These are phyloP conservation scores for Dasypus novemcinctus DNA, from an alignment of 2,113 vertebrate species.

Conservation along the genomic window DNA sequence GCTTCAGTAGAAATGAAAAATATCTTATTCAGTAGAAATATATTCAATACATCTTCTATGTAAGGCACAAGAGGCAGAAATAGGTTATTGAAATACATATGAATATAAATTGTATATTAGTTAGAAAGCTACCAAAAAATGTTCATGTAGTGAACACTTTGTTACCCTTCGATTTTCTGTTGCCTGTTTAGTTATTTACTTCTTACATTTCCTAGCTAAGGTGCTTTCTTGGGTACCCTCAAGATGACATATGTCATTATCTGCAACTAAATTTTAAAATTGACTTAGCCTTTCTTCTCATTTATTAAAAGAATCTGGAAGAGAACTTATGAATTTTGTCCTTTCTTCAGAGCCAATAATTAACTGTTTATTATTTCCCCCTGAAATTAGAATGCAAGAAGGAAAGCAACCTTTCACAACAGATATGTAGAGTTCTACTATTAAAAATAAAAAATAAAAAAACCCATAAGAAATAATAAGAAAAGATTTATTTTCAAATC, in stretches of 20 bases:
- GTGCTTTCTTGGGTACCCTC: slow-evolving; percentile 58
- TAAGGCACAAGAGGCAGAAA: slow-evolving; percentile 75
- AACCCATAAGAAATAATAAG: neutral
- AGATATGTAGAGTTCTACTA: neutral
- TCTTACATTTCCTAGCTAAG: slow-evolving; percentile 56
- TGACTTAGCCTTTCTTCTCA: slow-evolving; percentile 20
- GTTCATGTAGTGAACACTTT: slow-evolving; percentile 76
- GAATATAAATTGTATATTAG: slow-evolving; percentile 82
- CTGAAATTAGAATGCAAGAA: slow-evolving; percentile 28
- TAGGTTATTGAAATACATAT: slow-evolving; percentile 81
- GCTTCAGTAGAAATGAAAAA: slow-evolving; percentile 71
- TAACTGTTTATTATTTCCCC: slow-evolving; percentile 9
- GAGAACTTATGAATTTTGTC: slow-evolving; percentile 2
- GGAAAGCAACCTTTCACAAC: neutral
- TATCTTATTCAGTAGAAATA: slow-evolving; percentile 66
- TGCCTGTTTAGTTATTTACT: slow-evolving; percentile 78
- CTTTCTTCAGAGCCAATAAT: slow-evolving; percentile 41
- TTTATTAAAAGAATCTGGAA: slow-evolving; percentile 39
- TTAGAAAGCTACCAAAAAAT: slow-evolving; percentile 82
- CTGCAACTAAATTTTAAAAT: slow-evolving; percentile 55
- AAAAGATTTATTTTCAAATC: slow-evolving; percentile 17
- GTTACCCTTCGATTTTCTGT: slow-evolving; percentile 78
- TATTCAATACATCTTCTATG: slow-evolving; percentile 76
- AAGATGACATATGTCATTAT: slow-evolving; percentile 69
- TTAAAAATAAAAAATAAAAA: neutral